phyloP scores from a whole-genome alignment of 2,888 invertebrate genomes.

The Tigriopus californicus region DNA sequence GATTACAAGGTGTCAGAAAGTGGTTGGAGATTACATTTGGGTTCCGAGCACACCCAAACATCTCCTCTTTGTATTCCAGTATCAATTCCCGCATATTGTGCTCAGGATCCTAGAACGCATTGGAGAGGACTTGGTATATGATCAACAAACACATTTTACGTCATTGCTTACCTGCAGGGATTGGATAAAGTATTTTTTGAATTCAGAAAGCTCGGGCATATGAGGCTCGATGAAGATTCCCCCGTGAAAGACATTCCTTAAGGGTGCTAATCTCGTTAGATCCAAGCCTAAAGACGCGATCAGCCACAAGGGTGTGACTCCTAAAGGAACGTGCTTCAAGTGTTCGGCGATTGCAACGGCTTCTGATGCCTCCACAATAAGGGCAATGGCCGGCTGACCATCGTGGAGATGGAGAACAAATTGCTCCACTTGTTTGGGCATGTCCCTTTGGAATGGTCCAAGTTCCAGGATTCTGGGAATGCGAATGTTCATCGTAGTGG shows the following conservation, averaged over 20 bases:
- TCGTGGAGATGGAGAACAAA: background rate
- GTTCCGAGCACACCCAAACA: constrained; percentile 8
- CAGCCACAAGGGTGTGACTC: constrained; percentile 1
- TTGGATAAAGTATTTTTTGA: constrained; percentile 9
- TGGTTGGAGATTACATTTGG: background rate
- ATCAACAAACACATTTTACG: too few species aligned
- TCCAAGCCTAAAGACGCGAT: constrained; percentile 13
- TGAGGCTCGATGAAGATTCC: constrained; percentile 14
- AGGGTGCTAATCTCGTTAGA: background rate
- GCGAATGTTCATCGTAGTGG: constrained; percentile 11
- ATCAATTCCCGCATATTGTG: constrained; percentile 1
- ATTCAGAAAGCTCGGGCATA: constrained; percentile 12
- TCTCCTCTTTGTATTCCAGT: constrained; percentile 13
- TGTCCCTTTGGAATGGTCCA: too few species aligned
- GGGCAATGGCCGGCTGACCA: background rate
- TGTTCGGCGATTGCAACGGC: constrained; percentile 12
- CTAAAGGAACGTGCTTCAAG: background rate
- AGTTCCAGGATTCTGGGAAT: background rate
- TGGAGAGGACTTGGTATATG: too few species aligned
- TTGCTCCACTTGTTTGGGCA: background rate
- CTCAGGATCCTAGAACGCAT: background rate
- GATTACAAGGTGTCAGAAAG: background rate
- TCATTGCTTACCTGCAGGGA: background rate
- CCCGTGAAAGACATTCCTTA: constrained; percentile 11
- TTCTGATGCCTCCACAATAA: constrained; percentile 10